Evolutionary conservation across 2,888 invertebrate species (phyloP).

Genomic region (Meta bourneti): DNA sequence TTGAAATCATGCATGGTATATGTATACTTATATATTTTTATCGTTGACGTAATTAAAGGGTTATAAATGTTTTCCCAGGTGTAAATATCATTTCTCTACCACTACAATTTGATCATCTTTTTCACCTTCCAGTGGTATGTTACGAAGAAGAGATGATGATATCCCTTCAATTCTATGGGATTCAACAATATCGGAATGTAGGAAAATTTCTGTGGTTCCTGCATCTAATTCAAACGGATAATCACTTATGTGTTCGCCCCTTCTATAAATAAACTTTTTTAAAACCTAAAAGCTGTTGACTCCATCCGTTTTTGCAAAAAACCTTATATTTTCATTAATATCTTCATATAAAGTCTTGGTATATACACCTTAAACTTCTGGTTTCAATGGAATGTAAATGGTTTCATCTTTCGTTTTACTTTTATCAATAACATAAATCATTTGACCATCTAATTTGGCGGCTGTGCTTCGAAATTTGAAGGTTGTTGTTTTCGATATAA

Average conservation of each 20-base stretch:
- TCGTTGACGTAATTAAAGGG: constrained; percentile 32
- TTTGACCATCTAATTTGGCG: not conserved
- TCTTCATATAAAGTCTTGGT: not conserved
- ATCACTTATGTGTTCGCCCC: constrained; percentile 6
- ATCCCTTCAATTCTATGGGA: constrained; percentile 24
- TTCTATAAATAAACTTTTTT: not conserved
- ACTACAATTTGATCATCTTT: constrained; percentile 6
- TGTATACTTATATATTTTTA: not conserved
- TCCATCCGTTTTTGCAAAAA: not conserved
- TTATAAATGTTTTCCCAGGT: constrained; percentile 28
- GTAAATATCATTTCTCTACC: constrained; percentile 32
- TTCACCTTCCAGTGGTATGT: constrained; percentile 32
- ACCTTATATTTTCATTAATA: not conserved
- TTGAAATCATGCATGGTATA: not conserved
- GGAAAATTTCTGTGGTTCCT: constrained; percentile 55
- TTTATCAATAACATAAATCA: not conserved
- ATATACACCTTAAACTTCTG: not conserved
- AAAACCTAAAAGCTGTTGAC: constrained; percentile 39
- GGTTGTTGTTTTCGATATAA: not conserved
- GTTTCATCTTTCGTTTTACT: not conserved
- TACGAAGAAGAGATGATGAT: constrained; percentile 4
- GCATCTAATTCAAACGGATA: constrained; percentile 48
- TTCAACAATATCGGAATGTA: constrained; percentile 26
- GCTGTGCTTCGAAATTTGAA: not conserved
- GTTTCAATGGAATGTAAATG: not conserved